Percentiles rank a stretch among this genome's conserved stretches.
These are phyloP conservation scores for Andrena hattorfiana DNA, from an alignment of 2,888 invertebrate species.

Conservation along the genomic window DNA sequence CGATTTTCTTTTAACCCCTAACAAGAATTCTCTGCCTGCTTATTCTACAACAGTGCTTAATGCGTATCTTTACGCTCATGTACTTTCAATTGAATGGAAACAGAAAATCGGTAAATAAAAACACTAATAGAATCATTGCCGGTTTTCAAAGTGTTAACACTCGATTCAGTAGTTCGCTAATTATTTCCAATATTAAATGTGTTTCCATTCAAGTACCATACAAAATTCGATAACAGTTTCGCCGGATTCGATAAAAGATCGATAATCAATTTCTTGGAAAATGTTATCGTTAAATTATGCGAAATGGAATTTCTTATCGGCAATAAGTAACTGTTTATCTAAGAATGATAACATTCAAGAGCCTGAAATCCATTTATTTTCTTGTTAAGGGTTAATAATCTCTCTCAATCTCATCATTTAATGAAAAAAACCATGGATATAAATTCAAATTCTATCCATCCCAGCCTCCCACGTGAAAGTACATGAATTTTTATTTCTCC, in stretches of 20 bases:
- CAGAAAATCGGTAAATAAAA: neutral
- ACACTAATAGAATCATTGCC: neutral
- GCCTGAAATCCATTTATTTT: neutral
- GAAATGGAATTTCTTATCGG: slow-evolving; percentile 11
- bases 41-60: neutral
- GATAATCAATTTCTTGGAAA: neutral
- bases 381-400: slow-evolving; percentile 29
- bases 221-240: neutral
- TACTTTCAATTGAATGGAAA: neutral
- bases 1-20: slow-evolving; percentile 26
- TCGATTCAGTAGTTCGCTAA: neutral
- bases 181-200: neutral
- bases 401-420: slow-evolving; percentile 21
- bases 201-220: neutral
- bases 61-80: neutral
- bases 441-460: slow-evolving; percentile 26
- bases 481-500: slow-evolving; percentile 41
- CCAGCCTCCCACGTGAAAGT: slow-evolving; percentile 16
- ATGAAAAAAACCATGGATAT: slow-evolving; percentile 34
- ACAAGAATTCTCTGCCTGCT: slow-evolving; percentile 11
- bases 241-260: neutral
- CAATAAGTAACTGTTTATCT: slow-evolving; percentile 12
- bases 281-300: neutral
- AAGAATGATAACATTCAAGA: slow-evolving; percentile 3
- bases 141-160: neutral